phyloP scores from a whole-genome alignment of 2,888 invertebrate species.

The Anthophora plumipes region DNA sequence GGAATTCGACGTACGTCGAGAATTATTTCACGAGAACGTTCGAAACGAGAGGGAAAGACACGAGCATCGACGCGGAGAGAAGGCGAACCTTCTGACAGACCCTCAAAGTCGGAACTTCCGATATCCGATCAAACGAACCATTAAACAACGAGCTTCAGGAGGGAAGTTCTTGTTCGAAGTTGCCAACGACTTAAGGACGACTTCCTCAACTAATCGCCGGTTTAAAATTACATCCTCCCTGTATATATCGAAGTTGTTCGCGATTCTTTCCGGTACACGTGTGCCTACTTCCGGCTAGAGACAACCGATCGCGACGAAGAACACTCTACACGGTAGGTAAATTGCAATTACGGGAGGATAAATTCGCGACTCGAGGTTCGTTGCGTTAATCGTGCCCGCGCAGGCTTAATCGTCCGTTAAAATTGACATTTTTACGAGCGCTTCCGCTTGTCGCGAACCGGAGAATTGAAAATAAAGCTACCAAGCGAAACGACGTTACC shows the following conservation, averaged over 20 bases:
- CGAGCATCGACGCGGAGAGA: neutral
- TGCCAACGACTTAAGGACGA: constrained; percentile 44
- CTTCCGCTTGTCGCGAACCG: constrained; percentile 27
- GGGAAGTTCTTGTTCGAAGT: constrained; percentile 35
- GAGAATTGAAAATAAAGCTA: constrained; percentile 39
- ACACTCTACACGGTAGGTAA: constrained; percentile 31
- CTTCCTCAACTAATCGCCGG: constrained; percentile 41
- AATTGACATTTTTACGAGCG: constrained; percentile 70
- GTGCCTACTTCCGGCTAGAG: neutral
- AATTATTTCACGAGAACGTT: constrained; percentile 33
- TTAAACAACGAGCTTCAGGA: constrained; percentile 41
- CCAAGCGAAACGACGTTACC: neutral
- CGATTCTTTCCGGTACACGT: constrained; percentile 28
- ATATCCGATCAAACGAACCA: constrained; percentile 62
- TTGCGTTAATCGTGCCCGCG: constrained; percentile 59
- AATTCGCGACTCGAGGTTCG: constrained; percentile 48
- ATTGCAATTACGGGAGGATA: constrained; percentile 61
- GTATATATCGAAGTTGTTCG: neutral
- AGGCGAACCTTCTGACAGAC: constrained; percentile 28
- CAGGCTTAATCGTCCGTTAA: constrained; percentile 63
- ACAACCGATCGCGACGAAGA: constrained; percentile 6
- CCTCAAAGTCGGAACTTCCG: constrained; percentile 12
- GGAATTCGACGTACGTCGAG: constrained; percentile 29
- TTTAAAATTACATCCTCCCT: constrained; percentile 36
- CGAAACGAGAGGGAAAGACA: neutral